These are phyloP conservation scores for Falco cherrug DNA, from an alignment of 2,797 vertebrate species.

Conservation along the genomic window DNA sequence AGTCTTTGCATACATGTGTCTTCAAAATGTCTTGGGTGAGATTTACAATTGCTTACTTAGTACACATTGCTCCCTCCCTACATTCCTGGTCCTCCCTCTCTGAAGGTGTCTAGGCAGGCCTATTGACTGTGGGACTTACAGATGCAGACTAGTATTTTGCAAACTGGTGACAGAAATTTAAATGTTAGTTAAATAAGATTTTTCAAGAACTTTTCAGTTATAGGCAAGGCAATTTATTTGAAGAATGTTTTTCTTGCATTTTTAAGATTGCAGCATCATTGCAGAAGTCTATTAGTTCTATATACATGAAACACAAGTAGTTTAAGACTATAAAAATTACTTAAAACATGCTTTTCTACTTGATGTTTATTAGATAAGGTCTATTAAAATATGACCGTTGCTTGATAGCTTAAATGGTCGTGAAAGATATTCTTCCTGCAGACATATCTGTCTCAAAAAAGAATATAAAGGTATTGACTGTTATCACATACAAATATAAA, in stretches of 20 bases:
- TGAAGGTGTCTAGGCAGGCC: background rate
- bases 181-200: background rate
- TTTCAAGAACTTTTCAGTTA: background rate
- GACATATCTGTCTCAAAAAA: background rate
- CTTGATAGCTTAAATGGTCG: background rate
- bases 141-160: background rate
- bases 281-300: background rate
- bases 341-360: background rate
- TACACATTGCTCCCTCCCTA: accelerated
- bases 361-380: background rate
- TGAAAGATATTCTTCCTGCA: background rate
- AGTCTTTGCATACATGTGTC: background rate
- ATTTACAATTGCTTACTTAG: background rate
- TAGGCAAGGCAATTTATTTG: background rate
- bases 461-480: background rate
- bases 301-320: background rate
- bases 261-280: background rate
- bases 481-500: background rate
- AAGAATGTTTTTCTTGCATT: background rate
- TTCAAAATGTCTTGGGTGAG: background rate
- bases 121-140: background rate
- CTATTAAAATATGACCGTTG: background rate
- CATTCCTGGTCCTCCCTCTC: background rate
- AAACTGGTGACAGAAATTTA: background rate
- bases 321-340: background rate